These are phyloP conservation scores for Chloroclysta siterata DNA, from an alignment of 2,888 invertebrate genomes.

Conservation along the genomic window DNA sequence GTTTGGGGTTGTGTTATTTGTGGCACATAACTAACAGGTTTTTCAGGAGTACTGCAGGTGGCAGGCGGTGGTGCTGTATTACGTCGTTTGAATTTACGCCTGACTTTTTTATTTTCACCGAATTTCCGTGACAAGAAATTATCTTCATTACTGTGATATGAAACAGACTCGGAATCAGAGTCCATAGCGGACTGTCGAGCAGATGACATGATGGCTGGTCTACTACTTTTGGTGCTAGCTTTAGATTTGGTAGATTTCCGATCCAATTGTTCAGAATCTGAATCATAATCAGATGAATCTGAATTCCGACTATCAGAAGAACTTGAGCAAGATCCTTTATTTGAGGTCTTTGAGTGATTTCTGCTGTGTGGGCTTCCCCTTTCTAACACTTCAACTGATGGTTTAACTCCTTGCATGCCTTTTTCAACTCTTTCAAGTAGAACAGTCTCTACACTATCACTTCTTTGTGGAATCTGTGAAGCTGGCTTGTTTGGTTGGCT, in stretches of 20 bases:
- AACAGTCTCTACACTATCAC: slow-evolving; percentile 71
- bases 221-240: slow-evolving; percentile 41
- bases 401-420: slow-evolving; percentile 48
- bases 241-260: slow-evolving; percentile 47
- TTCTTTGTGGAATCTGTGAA: slow-evolving; percentile 49
- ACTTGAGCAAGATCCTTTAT: slow-evolving; percentile 51
- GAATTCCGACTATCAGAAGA: slow-evolving; percentile 70
- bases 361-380: slow-evolving; percentile 54
- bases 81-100: slow-evolving; percentile 61
- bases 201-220: slow-evolving; percentile 50
- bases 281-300: slow-evolving; percentile 67
- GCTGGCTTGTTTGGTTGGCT: slow-evolving; percentile 41
- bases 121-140: slow-evolving; percentile 75
- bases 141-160: slow-evolving; percentile 73
- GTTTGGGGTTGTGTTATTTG: slow-evolving; percentile 44
- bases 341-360: slow-evolving; percentile 43
- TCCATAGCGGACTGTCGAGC: slow-evolving; percentile 41
- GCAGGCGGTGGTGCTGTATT: slow-evolving; percentile 24
- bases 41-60: slow-evolving; percentile 39
- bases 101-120: slow-evolving; percentile 63
- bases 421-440: slow-evolving; percentile 55
- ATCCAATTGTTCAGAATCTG: slow-evolving; percentile 54
- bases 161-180: slow-evolving; percentile 72
- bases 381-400: slow-evolving; percentile 49
- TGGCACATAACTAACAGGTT: slow-evolving; percentile 47